Conservation (phyloP, 1,140 invertebrate species). For the Ptiloglossa arizonensis region DNA sequence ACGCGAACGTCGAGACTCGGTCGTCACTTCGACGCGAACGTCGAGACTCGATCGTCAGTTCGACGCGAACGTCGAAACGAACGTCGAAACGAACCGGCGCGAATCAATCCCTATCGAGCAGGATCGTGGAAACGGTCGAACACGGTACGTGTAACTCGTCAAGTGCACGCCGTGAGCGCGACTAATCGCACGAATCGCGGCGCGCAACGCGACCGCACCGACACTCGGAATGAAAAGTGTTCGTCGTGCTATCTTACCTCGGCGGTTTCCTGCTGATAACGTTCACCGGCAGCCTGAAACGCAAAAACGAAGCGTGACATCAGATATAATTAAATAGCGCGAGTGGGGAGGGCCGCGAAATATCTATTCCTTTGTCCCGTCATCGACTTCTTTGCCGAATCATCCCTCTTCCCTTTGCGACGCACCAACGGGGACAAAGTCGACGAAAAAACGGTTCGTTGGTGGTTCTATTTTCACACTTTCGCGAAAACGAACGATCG, state of each 20-base stretch:
- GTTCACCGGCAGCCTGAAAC: conserved; percentile 66
- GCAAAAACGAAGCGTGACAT: conserved; percentile 63
- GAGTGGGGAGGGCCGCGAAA: neutral
- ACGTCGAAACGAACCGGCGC: neutral
- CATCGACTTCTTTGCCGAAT: neutral
- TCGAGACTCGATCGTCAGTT: neutral
- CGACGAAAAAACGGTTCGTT: too few species aligned
- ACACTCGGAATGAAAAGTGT: conserved; percentile 43
- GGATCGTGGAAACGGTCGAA: too few species aligned
- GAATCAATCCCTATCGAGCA: too few species aligned
- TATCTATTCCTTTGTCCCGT: neutral
- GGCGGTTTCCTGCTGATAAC: conserved; percentile 76
- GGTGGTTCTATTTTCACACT: too few species aligned
- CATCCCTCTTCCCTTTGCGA: neutral
- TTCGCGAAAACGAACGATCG: too few species aligned
- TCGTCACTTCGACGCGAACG: too few species aligned
- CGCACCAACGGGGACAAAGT: too few species aligned
- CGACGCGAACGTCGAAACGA: neutral
- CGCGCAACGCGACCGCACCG: conserved; percentile 2
- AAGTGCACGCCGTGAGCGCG: conserved; percentile 28
- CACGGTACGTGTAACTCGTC: neutral
- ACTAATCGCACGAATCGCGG: conserved; percentile 40
- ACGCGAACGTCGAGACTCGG: too few species aligned
- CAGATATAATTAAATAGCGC: conserved; percentile 16
- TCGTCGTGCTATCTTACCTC: conserved; percentile 74